These are phyloP conservation scores for Myiozetetes cayanensis DNA, from an alignment of 2,113 vertebrate genomes.

Conservation along the genomic window DNA sequence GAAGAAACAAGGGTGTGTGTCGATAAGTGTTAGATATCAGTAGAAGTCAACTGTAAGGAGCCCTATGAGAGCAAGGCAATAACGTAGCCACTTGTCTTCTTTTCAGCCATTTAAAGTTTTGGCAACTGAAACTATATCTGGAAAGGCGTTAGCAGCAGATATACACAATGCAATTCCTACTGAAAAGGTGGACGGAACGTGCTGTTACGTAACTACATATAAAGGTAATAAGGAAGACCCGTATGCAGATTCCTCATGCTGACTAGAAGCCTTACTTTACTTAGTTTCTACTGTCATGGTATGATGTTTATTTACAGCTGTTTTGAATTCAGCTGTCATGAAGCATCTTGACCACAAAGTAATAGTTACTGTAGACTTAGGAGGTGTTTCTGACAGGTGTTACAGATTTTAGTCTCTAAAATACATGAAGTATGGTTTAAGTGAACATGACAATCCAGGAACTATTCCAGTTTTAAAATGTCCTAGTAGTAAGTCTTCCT, in stretches of 20 bases:
- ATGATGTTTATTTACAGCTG: background rate
- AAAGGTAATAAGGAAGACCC: conserved; percentile 77
- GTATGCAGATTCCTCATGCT: background rate
- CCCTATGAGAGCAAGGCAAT: background rate
- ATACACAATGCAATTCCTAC: conserved; percentile 83
- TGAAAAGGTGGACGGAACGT: conserved; percentile 96
- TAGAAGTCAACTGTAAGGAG: background rate
- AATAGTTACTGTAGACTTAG: background rate
- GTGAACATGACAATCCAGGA: background rate
- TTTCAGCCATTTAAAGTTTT: conserved; percentile 89
- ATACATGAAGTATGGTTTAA: background rate
- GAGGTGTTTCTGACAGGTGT: background rate
- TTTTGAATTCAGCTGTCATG: background rate
- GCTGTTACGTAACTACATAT: conserved; percentile 87
- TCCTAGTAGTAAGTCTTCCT: background rate
- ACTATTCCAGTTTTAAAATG: background rate
- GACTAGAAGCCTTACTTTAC: background rate
- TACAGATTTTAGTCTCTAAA: background rate
- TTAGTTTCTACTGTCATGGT: background rate
- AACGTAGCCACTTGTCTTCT: background rate
- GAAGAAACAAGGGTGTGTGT: background rate
- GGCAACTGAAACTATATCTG: conserved; percentile 86
- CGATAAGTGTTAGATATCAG: background rate
- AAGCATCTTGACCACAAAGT: background rate
- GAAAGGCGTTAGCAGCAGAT: conserved; percentile 81